phyloP scores from a whole-genome alignment of 2,113 vertebrate genomes.

The Ardeotis arabs region DNA sequence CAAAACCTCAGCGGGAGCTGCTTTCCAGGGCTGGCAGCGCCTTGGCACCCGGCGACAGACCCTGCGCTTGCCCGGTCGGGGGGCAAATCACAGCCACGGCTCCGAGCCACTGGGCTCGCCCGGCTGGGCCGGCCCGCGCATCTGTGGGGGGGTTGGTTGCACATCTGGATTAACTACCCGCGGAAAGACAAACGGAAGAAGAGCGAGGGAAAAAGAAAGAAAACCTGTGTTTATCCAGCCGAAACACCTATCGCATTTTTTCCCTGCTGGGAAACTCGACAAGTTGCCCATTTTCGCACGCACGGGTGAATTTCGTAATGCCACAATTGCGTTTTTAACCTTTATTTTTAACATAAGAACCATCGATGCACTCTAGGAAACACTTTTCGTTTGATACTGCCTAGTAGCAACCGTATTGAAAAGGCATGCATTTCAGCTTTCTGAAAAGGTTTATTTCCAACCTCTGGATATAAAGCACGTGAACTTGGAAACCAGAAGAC shows the following conservation, averaged over 20 bases:
- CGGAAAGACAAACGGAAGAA: not conserved
- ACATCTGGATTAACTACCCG: not conserved
- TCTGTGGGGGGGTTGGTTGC: accelerated
- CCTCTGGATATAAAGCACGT: not conserved
- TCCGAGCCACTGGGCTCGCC: not conserved
- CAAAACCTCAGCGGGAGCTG: not conserved
- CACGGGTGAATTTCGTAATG: not conserved
- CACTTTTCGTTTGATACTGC: not conserved
- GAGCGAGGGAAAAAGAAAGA: not conserved
- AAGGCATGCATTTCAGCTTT: not conserved
- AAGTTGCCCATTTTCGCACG: not conserved
- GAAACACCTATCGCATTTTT: not conserved
- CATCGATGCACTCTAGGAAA: not conserved
- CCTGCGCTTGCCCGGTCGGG: not conserved
- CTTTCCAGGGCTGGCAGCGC: not conserved
- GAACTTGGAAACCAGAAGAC: not conserved
- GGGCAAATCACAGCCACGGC: too few relatives aligned
- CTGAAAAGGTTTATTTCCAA: conserved; percentile 23
- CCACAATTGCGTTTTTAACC: not conserved
- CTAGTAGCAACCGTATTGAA: not conserved
- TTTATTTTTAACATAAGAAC: conserved; percentile 12
- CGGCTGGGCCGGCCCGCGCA: not conserved
- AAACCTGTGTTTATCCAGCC: accelerated
- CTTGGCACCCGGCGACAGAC: not conserved
- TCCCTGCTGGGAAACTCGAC: not conserved